Conservation (phyloP, 1,140 invertebrate species). For the Drosophila watanabei region DNA sequence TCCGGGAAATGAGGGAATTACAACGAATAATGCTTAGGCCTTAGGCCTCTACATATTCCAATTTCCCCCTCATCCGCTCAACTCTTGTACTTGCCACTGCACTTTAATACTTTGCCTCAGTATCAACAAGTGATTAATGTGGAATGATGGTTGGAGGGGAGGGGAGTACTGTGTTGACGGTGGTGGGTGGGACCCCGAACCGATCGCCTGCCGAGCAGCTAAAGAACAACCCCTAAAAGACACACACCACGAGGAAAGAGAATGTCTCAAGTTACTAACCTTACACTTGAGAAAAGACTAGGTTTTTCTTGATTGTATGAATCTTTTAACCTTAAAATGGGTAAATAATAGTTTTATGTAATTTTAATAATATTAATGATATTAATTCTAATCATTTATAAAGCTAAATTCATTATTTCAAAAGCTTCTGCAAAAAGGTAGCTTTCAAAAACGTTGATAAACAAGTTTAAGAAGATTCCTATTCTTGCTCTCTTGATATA, state of each 20-base stretch:
- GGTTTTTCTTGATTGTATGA: not conserved
- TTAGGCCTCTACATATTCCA: constrained; percentile 7
- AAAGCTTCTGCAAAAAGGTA: too few relatives aligned
- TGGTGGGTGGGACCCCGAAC: constrained; percentile 2
- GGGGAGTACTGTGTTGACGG: not conserved
- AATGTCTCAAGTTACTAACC: constrained; percentile 34
- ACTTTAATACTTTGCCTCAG: constrained; percentile 14
- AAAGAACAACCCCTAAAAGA: constrained; percentile 31
- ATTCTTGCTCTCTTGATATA: not conserved
- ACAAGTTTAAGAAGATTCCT: too few relatives aligned
- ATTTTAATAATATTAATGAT: not conserved
- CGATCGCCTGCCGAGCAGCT: not conserved
- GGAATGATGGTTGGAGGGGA: not conserved
- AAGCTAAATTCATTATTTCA: fast-evolving
- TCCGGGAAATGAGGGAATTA: constrained; percentile 28
- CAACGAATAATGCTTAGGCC: constrained; percentile 38
- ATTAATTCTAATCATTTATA: not conserved
- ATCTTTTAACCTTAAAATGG: not conserved
- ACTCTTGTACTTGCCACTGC: constrained; percentile 11
- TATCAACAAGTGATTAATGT: constrained; percentile 80
- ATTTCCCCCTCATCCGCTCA: not conserved
- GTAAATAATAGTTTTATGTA: not conserved
- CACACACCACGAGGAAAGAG: too few relatives aligned
- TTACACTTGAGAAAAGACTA: constrained; percentile 13
- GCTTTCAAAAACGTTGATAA: not conserved